Base-by-base conservation (phyloP, 2,113 vertebrate genomes). In the Misgurnus anguillicaudatus region DNA sequence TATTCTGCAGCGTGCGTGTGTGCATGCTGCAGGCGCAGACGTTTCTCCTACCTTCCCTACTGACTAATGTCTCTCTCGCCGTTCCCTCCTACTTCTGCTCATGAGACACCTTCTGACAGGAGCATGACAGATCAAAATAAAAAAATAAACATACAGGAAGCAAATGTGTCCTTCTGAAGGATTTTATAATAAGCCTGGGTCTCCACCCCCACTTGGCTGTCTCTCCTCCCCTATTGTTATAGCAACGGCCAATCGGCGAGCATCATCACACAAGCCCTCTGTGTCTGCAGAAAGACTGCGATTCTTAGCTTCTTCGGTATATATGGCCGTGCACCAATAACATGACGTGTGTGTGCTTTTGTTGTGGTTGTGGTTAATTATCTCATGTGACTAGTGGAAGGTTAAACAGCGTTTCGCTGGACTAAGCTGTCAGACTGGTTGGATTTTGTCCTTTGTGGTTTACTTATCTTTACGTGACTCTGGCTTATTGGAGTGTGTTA, bases 181-280 rank as follows among this genome's bases (percentile, higher is more conserved):
- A 41, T 86, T 92, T 91, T 91, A 92, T 93, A 90, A 88, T 82
- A 86, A 87, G 76, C 58, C 82, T 55, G 45, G 55, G 61, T 78
- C 90, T 89, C 92, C 92, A 85, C 91, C 83, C 84, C 81, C 80
- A 76, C 83, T 78, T 83, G 69, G 38, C 42, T 75, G 69, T 66
- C 31, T 77, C 74, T 85, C 90, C 88, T 72, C 92, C 92, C 81
- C 73, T 71, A 88, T 93, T 90, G 92, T 68, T 86, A 92, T 91
- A 89, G 90, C 85, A 90, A 93, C 86, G 19, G 45, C 92, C 92
- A 90, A 93, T 92, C 79, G 38, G 42, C 42, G 42, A 42, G 39
- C 42, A 4, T 76, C 78, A 84, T 65, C 36, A 63, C 74, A 64
- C 85, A 68, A 80, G 84, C 83, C 85, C 74, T 76, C 78, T 73